Evolutionary conservation across 1,140 invertebrate genomes (phyloP).

Genomic region (Lepidurus packardi): DNA sequence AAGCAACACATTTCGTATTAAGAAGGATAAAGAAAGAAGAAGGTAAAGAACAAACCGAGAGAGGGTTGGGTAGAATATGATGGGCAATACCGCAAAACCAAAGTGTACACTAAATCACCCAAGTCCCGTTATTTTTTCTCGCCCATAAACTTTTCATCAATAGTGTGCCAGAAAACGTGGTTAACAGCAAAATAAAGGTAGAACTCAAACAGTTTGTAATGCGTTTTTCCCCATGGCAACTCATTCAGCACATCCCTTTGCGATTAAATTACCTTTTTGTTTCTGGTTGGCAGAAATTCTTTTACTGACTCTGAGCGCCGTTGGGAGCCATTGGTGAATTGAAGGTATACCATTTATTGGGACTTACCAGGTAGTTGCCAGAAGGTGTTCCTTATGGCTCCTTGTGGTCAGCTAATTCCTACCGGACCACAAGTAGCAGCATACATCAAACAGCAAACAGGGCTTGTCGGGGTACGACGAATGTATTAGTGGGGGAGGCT

Average conservation of each 20-base stretch:
- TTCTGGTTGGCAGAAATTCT: background rate
- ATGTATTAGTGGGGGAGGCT: too few species aligned
- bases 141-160: background rate
- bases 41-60: background rate
- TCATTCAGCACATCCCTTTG: background rate
- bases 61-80: background rate
- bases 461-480: too few species aligned
- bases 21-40: background rate
- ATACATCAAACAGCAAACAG: too few species aligned
- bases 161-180: background rate
- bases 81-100: slow-evolving; percentile 7
- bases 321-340: too few species aligned
- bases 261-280: background rate
- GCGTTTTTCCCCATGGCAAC: background rate
- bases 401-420: too few species aligned
- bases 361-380: too few species aligned
- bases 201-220: background rate
- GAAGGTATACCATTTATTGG: too few species aligned
- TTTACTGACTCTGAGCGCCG: too few species aligned
- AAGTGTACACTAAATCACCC: background rate
- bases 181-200: background rate
- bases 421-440: too few species aligned
- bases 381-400: too few species aligned
- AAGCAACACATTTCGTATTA: background rate
- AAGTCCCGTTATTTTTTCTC: background rate